A percentile compares a stretch with the other conserved stretches of the same genome.
phyloP scores from a whole-genome alignment of 2,113 vertebrate species.

The Pelusios castaneus region DNA sequence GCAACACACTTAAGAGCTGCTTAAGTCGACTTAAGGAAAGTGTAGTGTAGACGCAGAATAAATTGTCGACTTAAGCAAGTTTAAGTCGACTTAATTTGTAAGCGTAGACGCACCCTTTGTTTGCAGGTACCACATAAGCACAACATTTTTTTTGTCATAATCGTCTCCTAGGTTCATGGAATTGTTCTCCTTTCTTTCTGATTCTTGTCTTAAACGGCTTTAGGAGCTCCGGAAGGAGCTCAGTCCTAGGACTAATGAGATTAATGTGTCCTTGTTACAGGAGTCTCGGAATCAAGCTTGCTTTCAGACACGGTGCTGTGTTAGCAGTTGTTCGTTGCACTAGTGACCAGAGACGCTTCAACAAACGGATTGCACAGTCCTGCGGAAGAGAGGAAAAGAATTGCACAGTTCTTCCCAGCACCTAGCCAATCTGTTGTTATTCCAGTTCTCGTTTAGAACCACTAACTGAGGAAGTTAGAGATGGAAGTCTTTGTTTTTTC shows the following conservation, averaged over 20 bases:
- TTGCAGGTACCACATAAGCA: not conserved
- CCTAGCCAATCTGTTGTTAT: not conserved
- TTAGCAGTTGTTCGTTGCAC: conserved; percentile 47
- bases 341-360: conserved; percentile 23
- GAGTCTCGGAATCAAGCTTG: not conserved
- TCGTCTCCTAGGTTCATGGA: not conserved
- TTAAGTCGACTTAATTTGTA: no score
- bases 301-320: not conserved
- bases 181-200: not conserved
- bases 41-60: no score
- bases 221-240: not conserved
- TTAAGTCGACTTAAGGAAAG: no score
- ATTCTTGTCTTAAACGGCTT: not conserved
- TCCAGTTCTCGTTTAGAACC: not conserved
- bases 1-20: no score
- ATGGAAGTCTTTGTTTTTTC: not conserved
- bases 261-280: conserved; percentile 51
- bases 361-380: not conserved
- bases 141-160: fast-evolving
- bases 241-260: not conserved
- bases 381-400: not conserved
- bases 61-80: no score
- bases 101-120: no score
- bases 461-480: not conserved
- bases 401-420: not conserved